Conservation (phyloP, 2,797 vertebrate species). For the Sebastes matsubarae region DNA sequence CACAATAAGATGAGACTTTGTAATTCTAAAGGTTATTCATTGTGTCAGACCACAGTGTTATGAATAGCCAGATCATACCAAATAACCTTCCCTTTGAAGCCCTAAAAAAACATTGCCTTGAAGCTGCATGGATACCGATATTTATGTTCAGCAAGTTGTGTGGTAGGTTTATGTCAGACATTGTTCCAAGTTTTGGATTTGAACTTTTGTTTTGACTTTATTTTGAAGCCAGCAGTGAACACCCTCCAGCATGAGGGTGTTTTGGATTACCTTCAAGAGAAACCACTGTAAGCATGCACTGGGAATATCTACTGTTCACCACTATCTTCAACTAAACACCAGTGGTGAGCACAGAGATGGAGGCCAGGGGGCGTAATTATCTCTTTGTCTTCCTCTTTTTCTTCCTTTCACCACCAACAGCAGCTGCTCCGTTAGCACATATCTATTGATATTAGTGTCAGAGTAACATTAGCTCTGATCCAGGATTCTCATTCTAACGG, state of each 20-base stretch:
- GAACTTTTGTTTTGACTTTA: slow-evolving; percentile 56
- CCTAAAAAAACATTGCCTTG: slow-evolving; percentile 27
- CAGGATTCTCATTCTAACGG: neutral
- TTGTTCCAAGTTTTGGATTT: slow-evolving; percentile 46
- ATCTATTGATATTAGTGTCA: neutral
- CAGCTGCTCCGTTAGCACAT: neutral
- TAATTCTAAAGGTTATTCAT: neutral
- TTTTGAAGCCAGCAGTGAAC: slow-evolving; percentile 43
- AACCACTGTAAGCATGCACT: slow-evolving; percentile 32
- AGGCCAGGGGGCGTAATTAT: slow-evolving; percentile 18
- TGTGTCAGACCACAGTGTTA: slow-evolving; percentile 2
- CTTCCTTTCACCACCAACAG: neutral
- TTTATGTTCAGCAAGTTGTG: slow-evolving; percentile 5
- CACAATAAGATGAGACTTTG: slow-evolving; percentile 5
- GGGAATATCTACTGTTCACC: slow-evolving; percentile 42
- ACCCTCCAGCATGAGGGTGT: slow-evolving; percentile 57
- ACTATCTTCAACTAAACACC: slow-evolving; percentile 37
- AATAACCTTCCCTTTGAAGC: slow-evolving; percentile 44
- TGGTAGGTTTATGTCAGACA: slow-evolving; percentile 22
- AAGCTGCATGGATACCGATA: slow-evolving; percentile 17
- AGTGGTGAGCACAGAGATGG: neutral
- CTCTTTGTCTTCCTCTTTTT: neutral
- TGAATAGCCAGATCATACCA: slow-evolving; percentile 2
- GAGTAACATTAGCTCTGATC: neutral
- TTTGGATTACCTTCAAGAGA: slow-evolving; percentile 66